Conservation (phyloP, 2,888 invertebrate species). For the Cerceris rybyensis region DNA sequence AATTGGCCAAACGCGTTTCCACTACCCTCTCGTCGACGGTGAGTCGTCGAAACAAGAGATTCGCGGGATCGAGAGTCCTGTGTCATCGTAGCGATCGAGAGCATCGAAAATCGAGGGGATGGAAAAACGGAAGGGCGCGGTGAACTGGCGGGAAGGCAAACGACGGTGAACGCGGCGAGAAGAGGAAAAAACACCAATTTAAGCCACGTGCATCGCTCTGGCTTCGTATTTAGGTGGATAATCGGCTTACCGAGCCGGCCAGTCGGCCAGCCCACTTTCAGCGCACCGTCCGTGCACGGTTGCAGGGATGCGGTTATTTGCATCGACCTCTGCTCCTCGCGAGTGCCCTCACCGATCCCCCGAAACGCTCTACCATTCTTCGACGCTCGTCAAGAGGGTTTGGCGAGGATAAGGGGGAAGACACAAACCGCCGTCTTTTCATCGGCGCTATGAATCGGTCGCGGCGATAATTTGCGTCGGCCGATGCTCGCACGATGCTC, state of each 20-base stretch:
- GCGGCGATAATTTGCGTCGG: no score
- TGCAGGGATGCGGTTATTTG: conserved; percentile 31
- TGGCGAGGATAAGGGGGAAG: no score
- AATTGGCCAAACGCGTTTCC: conserved; percentile 27
- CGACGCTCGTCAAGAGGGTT: no score
- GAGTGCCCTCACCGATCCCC: no score
- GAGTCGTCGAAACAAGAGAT: no score
- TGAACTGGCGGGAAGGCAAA: conserved; percentile 23
- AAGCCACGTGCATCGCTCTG: conserved; percentile 79
- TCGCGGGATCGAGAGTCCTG: background rate
- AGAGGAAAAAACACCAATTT: conserved; percentile 75
- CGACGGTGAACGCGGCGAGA: conserved; percentile 23
- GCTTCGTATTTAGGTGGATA: conserved; percentile 81
- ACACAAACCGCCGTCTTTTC: no score
- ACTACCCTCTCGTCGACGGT: no score
- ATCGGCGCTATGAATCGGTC: no score
- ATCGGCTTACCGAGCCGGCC: conserved; percentile 79
- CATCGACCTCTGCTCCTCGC: conserved; percentile 16
- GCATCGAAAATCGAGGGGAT: conserved; percentile 24
- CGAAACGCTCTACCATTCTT: no score
- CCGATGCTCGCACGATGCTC: no score
- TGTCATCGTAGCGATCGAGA: background rate
- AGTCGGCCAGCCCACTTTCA: conserved; percentile 68
- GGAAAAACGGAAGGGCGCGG: conserved; percentile 31
- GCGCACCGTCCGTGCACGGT: conserved; percentile 15